phyloP scores from a whole-genome alignment of 2,797 vertebrate genomes.

The Falco peregrinus region DNA sequence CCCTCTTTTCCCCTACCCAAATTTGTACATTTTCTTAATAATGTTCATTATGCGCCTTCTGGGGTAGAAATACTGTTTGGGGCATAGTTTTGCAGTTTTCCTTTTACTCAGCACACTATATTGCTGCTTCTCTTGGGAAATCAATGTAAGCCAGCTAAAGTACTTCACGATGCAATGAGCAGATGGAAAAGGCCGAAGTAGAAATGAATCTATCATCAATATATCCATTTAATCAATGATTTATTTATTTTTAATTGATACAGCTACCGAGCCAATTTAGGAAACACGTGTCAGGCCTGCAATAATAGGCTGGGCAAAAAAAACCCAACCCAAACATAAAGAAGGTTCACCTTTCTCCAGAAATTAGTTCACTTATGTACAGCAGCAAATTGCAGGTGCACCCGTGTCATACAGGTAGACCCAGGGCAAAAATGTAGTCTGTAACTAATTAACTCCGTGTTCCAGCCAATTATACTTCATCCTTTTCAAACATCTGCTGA shows the following conservation, averaged over 20 bases:
- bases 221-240: conserved; percentile 66
- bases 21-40: conserved; percentile 17
- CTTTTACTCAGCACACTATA: conserved; percentile 10
- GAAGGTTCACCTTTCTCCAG: background rate
- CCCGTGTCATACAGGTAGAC: background rate
- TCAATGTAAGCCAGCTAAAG: conserved; percentile 63
- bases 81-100: conserved; percentile 4
- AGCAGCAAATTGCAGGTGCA: conserved; percentile 36
- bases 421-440: conserved; percentile 57
- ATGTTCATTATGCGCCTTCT: conserved; percentile 50
- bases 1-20: background rate
- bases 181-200: conserved; percentile 65
- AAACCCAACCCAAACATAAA: background rate
- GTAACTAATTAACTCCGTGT: conserved; percentile 68
- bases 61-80: conserved; percentile 50
- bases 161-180: conserved; percentile 27
- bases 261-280: conserved; percentile 29
- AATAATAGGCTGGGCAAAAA: conserved; percentile 27
- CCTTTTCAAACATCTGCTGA: conserved; percentile 71
- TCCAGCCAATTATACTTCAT: conserved; percentile 62
- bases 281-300: conserved; percentile 39
- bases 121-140: conserved; percentile 73
- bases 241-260: conserved; percentile 72
- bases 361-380: conserved; percentile 23
- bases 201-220: conserved; percentile 55